Evolutionary conservation across 2,888 invertebrate genomes (phyloP).

Genomic region (Aricia artaxerxes): DNA sequence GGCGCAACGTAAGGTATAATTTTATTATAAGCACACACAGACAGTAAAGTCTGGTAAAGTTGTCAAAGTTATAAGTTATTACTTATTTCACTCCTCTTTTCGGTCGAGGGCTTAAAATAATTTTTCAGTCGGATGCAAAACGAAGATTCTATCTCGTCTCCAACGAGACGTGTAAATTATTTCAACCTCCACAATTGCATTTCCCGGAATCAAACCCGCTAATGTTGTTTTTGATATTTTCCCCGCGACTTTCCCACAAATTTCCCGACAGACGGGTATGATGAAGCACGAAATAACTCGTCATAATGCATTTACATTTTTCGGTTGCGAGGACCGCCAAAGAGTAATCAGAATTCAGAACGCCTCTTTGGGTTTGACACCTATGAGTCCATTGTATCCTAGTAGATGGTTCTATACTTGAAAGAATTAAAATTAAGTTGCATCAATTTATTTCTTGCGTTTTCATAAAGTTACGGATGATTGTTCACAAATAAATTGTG

Average conservation of each 20-base stretch:
- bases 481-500: no score
- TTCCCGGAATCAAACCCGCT: constrained; percentile 35
- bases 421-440: no score
- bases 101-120: no score
- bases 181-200: constrained; percentile 36
- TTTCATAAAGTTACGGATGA: no score
- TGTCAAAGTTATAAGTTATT: not conserved
- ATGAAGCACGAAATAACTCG: constrained; percentile 57
- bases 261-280: constrained; percentile 52
- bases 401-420: not conserved
- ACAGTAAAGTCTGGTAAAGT: no score
- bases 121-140: not conserved
- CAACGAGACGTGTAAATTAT: constrained; percentile 3
- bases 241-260: constrained; percentile 53
- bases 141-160: not conserved
- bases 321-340: constrained; percentile 43
- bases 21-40: no score
- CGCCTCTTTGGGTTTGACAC: not conserved
- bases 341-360: not conserved
- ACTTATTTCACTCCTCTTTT: not conserved
- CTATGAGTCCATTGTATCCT: not conserved
- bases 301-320: constrained; percentile 68
- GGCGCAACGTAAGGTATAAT: no score
- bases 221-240: constrained; percentile 45
- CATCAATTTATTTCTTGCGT: no score